Base-by-base conservation (phyloP, 2,113 vertebrate genomes). In the Catharus fuscescens region DNA sequence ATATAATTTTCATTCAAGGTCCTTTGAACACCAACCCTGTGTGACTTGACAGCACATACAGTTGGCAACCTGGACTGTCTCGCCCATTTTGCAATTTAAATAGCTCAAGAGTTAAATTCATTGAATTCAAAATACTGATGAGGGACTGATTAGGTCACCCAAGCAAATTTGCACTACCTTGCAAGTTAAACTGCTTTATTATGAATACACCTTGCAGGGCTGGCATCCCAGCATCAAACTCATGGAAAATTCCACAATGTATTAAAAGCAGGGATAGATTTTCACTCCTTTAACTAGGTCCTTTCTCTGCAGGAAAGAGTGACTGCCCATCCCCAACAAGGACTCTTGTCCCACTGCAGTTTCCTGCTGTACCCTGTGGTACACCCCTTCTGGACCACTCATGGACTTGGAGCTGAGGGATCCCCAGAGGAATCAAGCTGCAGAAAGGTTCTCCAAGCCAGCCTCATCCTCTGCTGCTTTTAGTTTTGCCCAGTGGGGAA, bases 91-190 rank as follows among this genome's bases (percentile, higher is more conserved):
- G 26, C 28, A 67, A 18, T 80, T 86, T 86, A 64, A 47, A 50
- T 54, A 31, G 19, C 48, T 92, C 64, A 38, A 4, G 47, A 72
- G 23, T 34, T 72, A 72, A 83, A 86, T 34, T 4, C 4, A 28
- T 60, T 26, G 10, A 76, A 92, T 83, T 17, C 19, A 67, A 88
- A 93, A 40, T 52, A 44, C 16, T 47, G 32, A 69, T 4, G 6
- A 62, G 74, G 38, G 29, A 60, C 6, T 38, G 23, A 64, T 69
- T 45, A 67, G 14, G 15, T 74, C 36, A 66, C 14, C 6, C 54
- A 52, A 66, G 64, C 78, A 96, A 82, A 93, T 91, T 95, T 92
- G 60, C 56, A 13, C 69, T 84, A 60, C 60, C 53, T 97, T 92
- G 57, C 17, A 96, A 94, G 52, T 17, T 47, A 54, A 69, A 76